Evolutionary conservation across 2,888 invertebrate species (phyloP), one percentile per base, ranked within the genome.

Genomic region (Spilosoma lubricipeda): DNA sequence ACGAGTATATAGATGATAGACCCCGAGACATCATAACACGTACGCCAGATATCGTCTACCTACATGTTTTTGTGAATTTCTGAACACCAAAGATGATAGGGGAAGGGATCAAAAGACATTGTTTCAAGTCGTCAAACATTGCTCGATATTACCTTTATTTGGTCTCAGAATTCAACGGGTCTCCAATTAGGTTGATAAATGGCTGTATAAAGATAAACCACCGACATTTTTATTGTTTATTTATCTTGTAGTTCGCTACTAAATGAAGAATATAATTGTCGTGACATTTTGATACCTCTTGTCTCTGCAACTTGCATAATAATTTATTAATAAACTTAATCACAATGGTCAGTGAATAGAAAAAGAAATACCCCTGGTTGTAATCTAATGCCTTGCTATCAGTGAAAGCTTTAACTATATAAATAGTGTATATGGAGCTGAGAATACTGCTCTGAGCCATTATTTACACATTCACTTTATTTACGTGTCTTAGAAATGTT

Each of bases 61-160:
- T 86, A 86, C 87, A 89, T 90, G 91, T 93, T 92, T 90, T 90
- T 85, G 87, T 83, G 90, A 91, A 90, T 91, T 90, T 90, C 87
- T 85, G 83, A 84, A 83, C 90, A 89, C 89, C 92, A 90, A 91
- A 92, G 89, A 88, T 90, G 92, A 92, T 91, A 90, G 89, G 89
- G 90, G 90, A 88, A 84, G 85, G 89, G 90, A 89, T 91, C 89
- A 88, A 83, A 86, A 87, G 88, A 90, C 92, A 90, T 90, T 92
- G 92, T 93, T 92, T 90, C 87, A 85, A 83, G 77, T 86, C 87
- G 85, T 88, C 88, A 86, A 90, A 86, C 82, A 87, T 79, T 79
- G 80, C 77, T 75, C 71, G 73, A 80, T 82, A 85, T 80, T 78
- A 82, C 74, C 77, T 84, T 82, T 80, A 80, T 80, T 82, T 79